A percentile compares a stretch with the other conserved stretches of the same genome.
phyloP scores from a whole-genome alignment of 2,113 vertebrate genomes.

The Heptranchias perlo region DNA sequence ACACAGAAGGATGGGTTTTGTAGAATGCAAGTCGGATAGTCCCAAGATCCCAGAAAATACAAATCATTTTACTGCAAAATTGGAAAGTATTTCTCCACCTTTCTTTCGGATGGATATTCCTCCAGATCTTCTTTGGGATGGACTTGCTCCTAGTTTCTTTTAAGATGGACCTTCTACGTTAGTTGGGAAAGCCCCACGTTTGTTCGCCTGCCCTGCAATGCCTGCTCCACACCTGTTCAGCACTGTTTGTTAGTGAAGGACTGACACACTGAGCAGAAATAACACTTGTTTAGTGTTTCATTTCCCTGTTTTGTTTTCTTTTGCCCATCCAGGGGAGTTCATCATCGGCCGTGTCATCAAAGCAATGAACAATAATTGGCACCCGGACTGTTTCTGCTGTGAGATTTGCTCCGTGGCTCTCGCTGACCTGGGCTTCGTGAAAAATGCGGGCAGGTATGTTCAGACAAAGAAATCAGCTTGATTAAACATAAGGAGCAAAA shows the following conservation, averaged over 20 bases:
- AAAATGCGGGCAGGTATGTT: conserved; percentile 63
- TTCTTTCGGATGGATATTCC: neutral
- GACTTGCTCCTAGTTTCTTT: neutral
- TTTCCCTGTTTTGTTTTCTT: neutral
- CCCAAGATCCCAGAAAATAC: neutral
- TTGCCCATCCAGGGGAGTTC: conserved; percentile 59
- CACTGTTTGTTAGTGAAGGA: neutral
- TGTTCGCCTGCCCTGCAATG: neutral
- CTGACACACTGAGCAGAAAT: neutral
- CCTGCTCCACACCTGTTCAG: neutral
- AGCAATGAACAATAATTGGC: conserved; percentile 71
- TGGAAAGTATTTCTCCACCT: neutral
- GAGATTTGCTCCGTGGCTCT: conserved; percentile 59
- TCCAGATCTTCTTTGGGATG: neutral
- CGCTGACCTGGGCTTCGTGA: conserved; percentile 68
- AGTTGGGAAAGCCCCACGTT: neutral
- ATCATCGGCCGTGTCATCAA: conserved; percentile 68
- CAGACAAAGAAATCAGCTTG: neutral
- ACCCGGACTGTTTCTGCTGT: conserved; percentile 66
- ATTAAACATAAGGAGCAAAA: neutral
- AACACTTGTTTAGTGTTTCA: neutral
- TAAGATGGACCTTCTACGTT: neutral
- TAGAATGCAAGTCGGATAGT: neutral
- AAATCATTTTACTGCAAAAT: neutral
- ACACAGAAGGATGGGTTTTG: too few relatives aligned